Percentiles rank a stretch among this genome's conserved stretches.
phyloP scores from a whole-genome alignment of 2,113 vertebrate species.

The Micronisus gabar region DNA sequence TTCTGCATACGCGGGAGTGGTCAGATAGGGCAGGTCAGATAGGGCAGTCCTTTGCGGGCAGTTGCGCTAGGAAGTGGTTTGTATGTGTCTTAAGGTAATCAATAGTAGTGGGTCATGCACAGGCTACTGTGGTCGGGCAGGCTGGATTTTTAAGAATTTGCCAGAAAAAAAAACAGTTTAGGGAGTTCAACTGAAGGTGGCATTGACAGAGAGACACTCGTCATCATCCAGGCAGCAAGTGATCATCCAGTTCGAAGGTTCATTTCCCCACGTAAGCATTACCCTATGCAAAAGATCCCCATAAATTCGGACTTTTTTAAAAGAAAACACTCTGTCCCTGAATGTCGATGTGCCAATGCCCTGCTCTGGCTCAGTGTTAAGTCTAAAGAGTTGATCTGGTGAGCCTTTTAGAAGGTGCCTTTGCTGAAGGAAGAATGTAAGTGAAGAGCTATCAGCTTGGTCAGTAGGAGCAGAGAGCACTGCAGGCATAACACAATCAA shows the following conservation, averaged over 20 bases:
- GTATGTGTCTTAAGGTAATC: no score
- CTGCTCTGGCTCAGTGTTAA: background rate
- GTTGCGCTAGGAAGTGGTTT: fast-evolving
- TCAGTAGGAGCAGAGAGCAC: background rate
- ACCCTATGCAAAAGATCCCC: background rate
- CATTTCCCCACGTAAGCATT: background rate
- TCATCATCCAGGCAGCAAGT: background rate
- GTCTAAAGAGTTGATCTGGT: background rate
- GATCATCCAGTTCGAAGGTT: background rate
- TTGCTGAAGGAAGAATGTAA: background rate
- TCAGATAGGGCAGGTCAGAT: background rate
- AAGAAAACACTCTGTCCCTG: background rate
- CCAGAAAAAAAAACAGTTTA: background rate
- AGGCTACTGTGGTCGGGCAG: fast-evolving
- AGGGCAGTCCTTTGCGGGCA: fast-evolving
- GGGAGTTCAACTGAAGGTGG: background rate
- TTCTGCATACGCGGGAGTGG: fast-evolving
- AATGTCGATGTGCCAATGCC: no score
- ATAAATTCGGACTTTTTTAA: background rate
- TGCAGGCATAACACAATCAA: background rate
- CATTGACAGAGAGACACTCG: background rate
- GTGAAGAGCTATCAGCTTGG: background rate
- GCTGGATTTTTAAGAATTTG: background rate
- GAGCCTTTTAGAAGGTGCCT: background rate
- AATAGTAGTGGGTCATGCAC: background rate